These are phyloP conservation scores for Gambelia wislizenii DNA, from an alignment of 2,797 vertebrate genomes.

Conservation along the genomic window DNA sequence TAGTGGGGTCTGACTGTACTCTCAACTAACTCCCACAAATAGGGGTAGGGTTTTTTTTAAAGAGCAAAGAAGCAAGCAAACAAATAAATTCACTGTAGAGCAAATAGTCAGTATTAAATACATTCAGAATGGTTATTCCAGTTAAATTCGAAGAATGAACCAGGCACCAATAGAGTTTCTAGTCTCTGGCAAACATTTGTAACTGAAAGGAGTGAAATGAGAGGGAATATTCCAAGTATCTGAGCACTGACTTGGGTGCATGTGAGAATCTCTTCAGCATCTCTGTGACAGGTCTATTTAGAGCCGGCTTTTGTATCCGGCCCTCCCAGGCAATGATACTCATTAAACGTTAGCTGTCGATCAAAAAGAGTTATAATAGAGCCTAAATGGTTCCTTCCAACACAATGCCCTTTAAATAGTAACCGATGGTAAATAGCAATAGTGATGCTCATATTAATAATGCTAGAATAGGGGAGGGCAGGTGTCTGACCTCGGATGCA, in stretches of 20 bases:
- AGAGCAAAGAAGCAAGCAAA: neutral
- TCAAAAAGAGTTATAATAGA: slow-evolving; percentile 45
- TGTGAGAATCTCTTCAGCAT: slow-evolving; percentile 55
- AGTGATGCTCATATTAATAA: neutral
- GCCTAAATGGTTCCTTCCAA: slow-evolving; percentile 17
- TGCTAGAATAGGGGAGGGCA: neutral
- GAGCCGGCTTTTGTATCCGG: slow-evolving; percentile 41
- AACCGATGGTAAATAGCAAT: slow-evolving; percentile 29
- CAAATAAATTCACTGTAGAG: slow-evolving; percentile 33
- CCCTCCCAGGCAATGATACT: slow-evolving; percentile 50
- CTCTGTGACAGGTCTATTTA: slow-evolving; percentile 59
- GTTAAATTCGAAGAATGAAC: slow-evolving; percentile 32
- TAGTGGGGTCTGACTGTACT: no score
- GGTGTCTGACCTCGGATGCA: neutral
- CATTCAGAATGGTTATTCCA: slow-evolving; percentile 62
- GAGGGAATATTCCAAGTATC: slow-evolving; percentile 16
- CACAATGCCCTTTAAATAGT: slow-evolving; percentile 15
- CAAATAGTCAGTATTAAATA: slow-evolving; percentile 39
- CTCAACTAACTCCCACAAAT: neutral
- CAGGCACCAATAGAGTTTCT: slow-evolving; percentile 4
- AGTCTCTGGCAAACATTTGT: slow-evolving; percentile 53
- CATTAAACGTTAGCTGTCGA: slow-evolving; percentile 53
- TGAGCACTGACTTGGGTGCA: slow-evolving; percentile 18
- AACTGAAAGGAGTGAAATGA: slow-evolving; percentile 26
- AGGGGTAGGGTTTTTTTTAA: neutral